Conservation (phyloP, 1,140 invertebrate species). For the Cherax quadricarinatus region DNA sequence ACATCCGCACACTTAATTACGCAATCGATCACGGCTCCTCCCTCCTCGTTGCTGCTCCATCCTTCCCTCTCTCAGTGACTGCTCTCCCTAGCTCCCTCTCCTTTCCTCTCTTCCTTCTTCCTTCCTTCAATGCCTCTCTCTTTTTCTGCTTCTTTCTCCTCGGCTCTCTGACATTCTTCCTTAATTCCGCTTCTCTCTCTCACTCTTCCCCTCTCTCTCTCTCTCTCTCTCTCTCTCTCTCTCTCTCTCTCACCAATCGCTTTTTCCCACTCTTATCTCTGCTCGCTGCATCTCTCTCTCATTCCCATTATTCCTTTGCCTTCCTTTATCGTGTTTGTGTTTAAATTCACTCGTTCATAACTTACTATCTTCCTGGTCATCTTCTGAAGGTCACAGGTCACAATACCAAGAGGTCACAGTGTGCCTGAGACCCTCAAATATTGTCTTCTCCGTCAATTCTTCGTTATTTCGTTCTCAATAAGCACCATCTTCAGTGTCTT, state of each 20-base stretch:
- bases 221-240: not conserved
- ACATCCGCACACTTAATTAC: conserved; percentile 63
- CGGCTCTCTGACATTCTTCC: not conserved
- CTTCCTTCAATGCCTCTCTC: not conserved
- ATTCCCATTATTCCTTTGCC: not conserved
- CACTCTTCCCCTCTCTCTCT: not conserved
- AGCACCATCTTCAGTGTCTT: no score
- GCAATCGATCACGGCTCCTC: conserved; percentile 47
- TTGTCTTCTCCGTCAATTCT: no score
- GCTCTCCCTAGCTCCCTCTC: not conserved
- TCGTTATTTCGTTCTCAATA: no score
- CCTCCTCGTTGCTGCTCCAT: not conserved
- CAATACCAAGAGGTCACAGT: no score
- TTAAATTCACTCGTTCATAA: no score
- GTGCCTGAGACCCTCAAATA: no score
- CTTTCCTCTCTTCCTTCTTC: not conserved
- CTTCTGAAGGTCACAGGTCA: no score
- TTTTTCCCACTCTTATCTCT: no score
- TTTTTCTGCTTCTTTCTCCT: not conserved
- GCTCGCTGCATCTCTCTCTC: not conserved
- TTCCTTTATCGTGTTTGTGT: not conserved
- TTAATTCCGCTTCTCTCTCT: no score
- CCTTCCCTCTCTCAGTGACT: not conserved
- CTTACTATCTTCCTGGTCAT: no score
- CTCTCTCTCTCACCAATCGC: no score